Evolutionary conservation across 1,140 invertebrate genomes (phyloP).

Genomic region (Zaprionus tsacasi): DNA sequence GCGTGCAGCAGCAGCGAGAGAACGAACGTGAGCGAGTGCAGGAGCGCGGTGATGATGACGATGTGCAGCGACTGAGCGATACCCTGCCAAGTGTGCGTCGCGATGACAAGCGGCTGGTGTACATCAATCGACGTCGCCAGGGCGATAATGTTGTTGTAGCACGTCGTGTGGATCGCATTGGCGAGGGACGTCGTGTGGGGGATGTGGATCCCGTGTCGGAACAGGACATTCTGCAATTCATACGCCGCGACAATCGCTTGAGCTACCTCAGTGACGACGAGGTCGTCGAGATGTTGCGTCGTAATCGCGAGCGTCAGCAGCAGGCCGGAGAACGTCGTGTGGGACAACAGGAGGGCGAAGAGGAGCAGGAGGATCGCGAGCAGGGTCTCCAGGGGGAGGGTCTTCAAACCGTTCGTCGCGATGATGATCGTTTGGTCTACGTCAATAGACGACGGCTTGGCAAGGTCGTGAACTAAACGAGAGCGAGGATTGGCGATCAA

Average conservation of each 20-base stretch:
- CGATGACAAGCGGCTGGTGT: conserved; percentile 55
- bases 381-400: conserved; percentile 10
- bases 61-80: neutral
- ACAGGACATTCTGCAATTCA: conserved; percentile 56
- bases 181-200: conserved; percentile 53
- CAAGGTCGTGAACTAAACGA: neutral
- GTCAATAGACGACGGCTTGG: conserved; percentile 51
- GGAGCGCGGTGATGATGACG: neutral
- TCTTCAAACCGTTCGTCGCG: conserved; percentile 45
- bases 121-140: conserved; percentile 34
- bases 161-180: conserved; percentile 37
- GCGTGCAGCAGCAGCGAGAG: neutral
- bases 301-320: conserved; percentile 6
- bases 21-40: neutral
- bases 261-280: conserved; percentile 51
- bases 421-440: conserved; percentile 56
- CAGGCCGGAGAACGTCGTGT: neutral
- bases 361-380: neutral
- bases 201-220: conserved; percentile 34
- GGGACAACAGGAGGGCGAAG: neutral
- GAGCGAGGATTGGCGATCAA: neutral
- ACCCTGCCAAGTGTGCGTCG: conserved; percentile 14
- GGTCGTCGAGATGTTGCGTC: conserved; percentile 54
- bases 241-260: conserved; percentile 55
- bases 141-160: neutral